These are phyloP conservation scores for Drosophila imparisetae DNA, from an alignment of 2,888 invertebrate species.

Conservation along the genomic window DNA sequence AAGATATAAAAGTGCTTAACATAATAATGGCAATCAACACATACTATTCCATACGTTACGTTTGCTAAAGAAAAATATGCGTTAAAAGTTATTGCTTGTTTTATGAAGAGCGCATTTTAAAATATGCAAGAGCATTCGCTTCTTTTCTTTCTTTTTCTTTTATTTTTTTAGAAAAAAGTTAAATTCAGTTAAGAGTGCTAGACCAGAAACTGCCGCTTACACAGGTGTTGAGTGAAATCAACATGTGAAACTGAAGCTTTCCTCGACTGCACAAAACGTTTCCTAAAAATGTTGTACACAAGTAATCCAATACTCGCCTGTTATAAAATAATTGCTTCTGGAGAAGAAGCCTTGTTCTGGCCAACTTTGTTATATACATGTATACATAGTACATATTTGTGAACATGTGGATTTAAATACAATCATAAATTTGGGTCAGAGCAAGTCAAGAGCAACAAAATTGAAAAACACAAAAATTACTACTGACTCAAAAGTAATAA, in stretches of 20 bases:
- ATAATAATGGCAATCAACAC: slow-evolving; percentile 18
- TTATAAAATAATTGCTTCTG: neutral
- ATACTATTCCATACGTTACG: neutral
- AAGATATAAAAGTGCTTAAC: neutral
- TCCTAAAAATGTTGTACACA: neutral
- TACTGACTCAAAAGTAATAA: neutral
- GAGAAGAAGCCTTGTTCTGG: neutral
- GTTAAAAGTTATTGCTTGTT: neutral
- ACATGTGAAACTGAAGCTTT: neutral
- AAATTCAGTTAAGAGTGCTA: neutral
- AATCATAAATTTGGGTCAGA: slow-evolving; percentile 10
- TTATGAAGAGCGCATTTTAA: neutral
- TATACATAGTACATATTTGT: neutral
- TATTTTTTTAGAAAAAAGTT: slow-evolving; percentile 3
- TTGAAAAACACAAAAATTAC: slow-evolving; percentile 1
- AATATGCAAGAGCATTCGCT: slow-evolving; percentile 17
- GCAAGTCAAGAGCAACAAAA: neutral
- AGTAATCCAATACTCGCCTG: neutral
- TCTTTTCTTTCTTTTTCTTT: neutral
- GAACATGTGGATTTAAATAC: neutral
- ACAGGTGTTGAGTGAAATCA: neutral
- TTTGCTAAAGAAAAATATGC: slow-evolving; percentile 1
- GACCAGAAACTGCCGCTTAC: neutral
- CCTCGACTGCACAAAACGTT: neutral
- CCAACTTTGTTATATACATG: neutral